Percentiles rank a stretch among this genome's conserved stretches.
phyloP scores from a whole-genome alignment of 2,797 vertebrate genomes.

The Nannoperca australis region DNA sequence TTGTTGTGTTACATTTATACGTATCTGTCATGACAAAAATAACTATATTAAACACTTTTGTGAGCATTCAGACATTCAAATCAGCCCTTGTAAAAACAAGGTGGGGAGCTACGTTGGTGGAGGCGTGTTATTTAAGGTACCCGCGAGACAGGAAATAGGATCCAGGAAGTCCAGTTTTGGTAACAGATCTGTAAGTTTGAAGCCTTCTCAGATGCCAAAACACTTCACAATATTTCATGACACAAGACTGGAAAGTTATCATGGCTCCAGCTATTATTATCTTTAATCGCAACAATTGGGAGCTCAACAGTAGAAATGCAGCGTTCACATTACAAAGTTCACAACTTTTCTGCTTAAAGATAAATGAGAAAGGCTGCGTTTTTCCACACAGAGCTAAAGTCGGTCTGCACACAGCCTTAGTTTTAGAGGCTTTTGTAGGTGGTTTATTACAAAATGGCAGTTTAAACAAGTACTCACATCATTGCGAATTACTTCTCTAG shows the following conservation, averaged over 20 bases:
- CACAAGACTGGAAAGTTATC: neutral
- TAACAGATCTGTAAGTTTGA: neutral
- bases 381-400: neutral
- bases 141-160: neutral
- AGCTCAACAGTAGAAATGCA: neutral
- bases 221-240: neutral
- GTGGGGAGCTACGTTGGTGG: neutral
- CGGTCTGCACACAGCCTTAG: neutral
- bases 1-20: neutral
- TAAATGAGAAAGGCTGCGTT: neutral
- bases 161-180: neutral
- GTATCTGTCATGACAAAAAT: neutral
- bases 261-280: neutral
- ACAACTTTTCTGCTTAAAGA: neutral
- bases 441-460: neutral
- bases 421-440: neutral
- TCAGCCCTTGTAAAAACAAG: neutral
- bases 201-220: neutral
- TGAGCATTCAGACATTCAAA: neutral
- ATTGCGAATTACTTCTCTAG: slow-evolving; percentile 97
- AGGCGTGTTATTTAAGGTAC: neutral
- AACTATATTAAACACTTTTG: neutral
- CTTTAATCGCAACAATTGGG: accelerated
- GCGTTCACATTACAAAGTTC: neutral
- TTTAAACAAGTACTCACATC: slow-evolving; percentile 87